Conservation (phyloP, 2,113 vertebrate species). For the Oceanites oceanicus region DNA sequence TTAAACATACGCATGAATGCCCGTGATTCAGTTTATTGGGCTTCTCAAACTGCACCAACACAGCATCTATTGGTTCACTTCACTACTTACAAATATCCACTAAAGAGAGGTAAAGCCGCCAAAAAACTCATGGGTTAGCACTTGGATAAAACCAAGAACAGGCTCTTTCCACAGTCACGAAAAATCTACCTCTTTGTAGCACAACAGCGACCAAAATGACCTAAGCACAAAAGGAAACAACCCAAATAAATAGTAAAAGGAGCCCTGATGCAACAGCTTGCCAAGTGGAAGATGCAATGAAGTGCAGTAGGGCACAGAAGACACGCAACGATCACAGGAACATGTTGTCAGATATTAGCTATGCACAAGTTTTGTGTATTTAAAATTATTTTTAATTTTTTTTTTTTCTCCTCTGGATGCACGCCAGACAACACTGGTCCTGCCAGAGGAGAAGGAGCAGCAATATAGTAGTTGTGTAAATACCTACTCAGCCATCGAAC, state of each 20-base stretch:
- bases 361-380: not conserved
- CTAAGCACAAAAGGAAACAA: not conserved
- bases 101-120: not conserved
- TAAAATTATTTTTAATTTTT: not conserved
- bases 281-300: not conserved
- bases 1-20: not conserved
- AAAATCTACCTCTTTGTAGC: not conserved
- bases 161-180: not conserved
- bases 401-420: not conserved
- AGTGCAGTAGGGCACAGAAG: not conserved
- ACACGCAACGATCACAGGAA: not conserved
- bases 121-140: fast-evolving
- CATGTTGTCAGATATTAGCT: not conserved
- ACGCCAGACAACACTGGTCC: not conserved
- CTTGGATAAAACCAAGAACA: not conserved
- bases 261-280: not conserved
- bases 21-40: not conserved
- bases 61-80: not conserved
- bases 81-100: not conserved
- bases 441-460: not conserved
- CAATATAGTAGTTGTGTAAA: not conserved
- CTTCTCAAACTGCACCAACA: not conserved
- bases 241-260: not conserved
- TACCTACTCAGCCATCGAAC: not conserved
- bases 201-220: not conserved